phyloP scores from a whole-genome alignment of 2,113 vertebrate species.

The Microcebus griseorufus region DNA sequence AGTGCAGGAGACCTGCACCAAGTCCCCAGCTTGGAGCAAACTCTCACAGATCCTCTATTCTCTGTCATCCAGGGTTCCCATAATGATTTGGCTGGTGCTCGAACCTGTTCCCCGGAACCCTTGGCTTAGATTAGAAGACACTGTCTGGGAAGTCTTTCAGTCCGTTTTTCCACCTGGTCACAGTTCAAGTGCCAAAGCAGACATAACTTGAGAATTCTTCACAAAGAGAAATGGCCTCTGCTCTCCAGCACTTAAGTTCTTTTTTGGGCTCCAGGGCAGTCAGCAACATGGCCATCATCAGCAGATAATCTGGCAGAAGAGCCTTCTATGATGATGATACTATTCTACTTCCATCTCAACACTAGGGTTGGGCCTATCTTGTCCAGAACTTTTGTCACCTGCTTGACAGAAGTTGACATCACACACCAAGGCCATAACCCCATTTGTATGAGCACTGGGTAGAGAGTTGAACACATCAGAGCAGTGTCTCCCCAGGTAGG shows the following conservation, averaged over 20 bases:
- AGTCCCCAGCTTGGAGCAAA: background rate
- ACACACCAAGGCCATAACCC: background rate
- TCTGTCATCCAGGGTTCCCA: background rate
- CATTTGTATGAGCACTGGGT: background rate
- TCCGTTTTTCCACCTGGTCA: background rate
- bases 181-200: background rate
- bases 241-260: background rate
- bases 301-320: background rate
- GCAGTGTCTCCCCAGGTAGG: background rate
- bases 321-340: background rate
- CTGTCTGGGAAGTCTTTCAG: background rate
- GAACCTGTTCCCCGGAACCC: background rate
- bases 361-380: background rate
- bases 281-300: background rate
- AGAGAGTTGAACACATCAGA: background rate
- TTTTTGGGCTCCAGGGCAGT: background rate
- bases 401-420: background rate
- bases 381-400: background rate
- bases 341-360: background rate
- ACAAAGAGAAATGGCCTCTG: background rate
- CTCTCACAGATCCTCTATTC: background rate
- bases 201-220: background rate
- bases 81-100: background rate
- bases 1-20: background rate
- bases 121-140: background rate